phyloP scores from a whole-genome alignment of 2,888 invertebrate species.

The Temnothorax unifasciatus region DNA sequence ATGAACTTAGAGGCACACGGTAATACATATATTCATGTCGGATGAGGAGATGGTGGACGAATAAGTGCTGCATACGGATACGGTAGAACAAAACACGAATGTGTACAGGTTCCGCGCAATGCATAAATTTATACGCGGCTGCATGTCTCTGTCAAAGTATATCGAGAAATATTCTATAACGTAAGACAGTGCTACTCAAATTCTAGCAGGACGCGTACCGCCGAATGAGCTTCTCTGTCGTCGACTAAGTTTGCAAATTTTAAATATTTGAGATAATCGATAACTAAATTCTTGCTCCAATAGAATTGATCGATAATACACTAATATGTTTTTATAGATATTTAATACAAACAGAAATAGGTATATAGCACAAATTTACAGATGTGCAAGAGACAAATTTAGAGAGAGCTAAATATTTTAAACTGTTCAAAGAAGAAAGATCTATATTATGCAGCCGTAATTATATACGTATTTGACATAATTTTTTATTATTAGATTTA shows the following conservation, averaged over 20 bases:
- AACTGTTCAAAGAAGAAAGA: background rate
- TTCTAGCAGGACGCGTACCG: background rate
- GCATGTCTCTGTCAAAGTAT: constrained; percentile 1
- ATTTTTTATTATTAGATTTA: background rate
- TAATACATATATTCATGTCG: constrained; percentile 49
- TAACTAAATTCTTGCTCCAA: background rate
- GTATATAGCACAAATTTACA: background rate
- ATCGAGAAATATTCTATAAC: constrained; percentile 5
- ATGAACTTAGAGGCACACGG: constrained; percentile 17
- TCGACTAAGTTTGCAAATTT: background rate
- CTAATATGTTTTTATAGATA: background rate
- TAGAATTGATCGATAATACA: background rate
- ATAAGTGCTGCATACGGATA: constrained; percentile 32
- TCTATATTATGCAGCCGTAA: background rate
- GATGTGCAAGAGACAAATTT: too few relatives aligned
- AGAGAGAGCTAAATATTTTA: background rate
- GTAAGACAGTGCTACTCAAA: background rate
- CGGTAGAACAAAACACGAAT: background rate
- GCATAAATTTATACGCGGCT: constrained; percentile 40
- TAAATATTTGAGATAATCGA: constrained; percentile 8
- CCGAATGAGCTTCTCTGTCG: background rate
- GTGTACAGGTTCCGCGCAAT: constrained; percentile 18
- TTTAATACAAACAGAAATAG: background rate
- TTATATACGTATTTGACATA: background rate
- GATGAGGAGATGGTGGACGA: constrained; percentile 20